Evolutionary conservation across 92 coral and sea anemone species (phyloP), one percentile per base, ranked within the genome.

Genomic region (Phenganax marumi): DNA sequence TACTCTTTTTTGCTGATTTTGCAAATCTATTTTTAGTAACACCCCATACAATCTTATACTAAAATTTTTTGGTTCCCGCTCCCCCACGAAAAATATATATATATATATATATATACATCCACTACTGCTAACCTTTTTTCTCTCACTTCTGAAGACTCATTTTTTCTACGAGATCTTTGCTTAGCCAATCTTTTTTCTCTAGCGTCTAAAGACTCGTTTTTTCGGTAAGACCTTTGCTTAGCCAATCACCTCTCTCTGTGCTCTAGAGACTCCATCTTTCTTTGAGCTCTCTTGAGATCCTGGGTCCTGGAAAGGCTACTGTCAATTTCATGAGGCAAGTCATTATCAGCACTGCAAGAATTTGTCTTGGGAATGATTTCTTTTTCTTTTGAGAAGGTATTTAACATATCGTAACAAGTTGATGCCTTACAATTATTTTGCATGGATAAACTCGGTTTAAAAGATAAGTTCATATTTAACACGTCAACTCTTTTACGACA

Each of bases 181-280:
- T 64, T 25, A 25, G 70, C 70, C 26, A 64, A 21, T 25, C 70
- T 64, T 64, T 21, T 64, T 25, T 64, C 46, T 25, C 70, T 64
- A 22, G 70, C 8, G 1, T 64, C 26, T 21, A 25, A 64, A 13
- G 10, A 64, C 19, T 64, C 70, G 19, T 25, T 64, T 19, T 64
- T 64, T 64, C 70, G 23, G 26, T 22, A 11, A 64, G 70, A 64
- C 19, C 47, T 64, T 64, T 64, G 25, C 26, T 25, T 17, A 64
- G 70, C 70, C 19, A 17, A 64, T 12, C 70, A 1, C 19, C 11
- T 12, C 10, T 64, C 70, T 9, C 70, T 64, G 3, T 13, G 8
- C 70, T 64, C 70, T 64, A 46, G 2, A 13, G 70, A 64, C 70
- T 17, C 70, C 8, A 7, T 64, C 43, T 22, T 64, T 64, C 70